Evolutionary conservation across 2,113 vertebrate genomes (phyloP), one percentile per base, ranked within the genome.

Genomic region (Centrocercus urophasianus): DNA sequence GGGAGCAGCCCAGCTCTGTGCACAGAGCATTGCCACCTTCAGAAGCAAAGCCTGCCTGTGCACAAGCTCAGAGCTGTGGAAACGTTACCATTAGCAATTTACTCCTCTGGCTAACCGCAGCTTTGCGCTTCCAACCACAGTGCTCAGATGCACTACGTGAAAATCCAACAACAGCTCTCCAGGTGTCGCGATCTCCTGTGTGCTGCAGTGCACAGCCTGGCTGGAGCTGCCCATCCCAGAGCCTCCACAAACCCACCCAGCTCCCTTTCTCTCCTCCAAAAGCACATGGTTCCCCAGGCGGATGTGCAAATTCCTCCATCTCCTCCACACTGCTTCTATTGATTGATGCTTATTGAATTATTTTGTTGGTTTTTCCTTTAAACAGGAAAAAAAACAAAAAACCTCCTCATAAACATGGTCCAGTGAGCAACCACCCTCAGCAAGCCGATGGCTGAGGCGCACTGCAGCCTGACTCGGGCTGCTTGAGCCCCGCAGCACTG

Each of bases 331-430:
- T 14, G 52, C 14, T 78, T 60, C 69, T 67, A 61, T 7, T 0
- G 1, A 72, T 7, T 25, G 22, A 78, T 27, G 25, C 30, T 88
- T 47, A 86, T 11, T 47, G 45, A 75, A 70, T 79, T 50, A 4
- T 17, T 42, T 57, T 32, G 15, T 56, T 18, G 27, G 10, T 27
- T 16, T 61, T 61, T 38, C 16, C 61, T 24, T 5, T 27, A 34
- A 73, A 27, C 16, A 64, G 42, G 48, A 12, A 38, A 38, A 38
- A 38, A 38, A 38, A 7, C 36, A 75, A 75, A 25, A 11, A 50
- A 47, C 28, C 13, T 4, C 8, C 20, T 18, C 57, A 74, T 27
- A 27, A 60, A 56, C 0, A 0, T 3, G 13, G 63, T 8, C n/a
- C 43, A 59, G 75, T 19, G 63, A 79, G 74, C 52, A 85, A 34